phyloP scores from a whole-genome alignment of 1,140 invertebrate species.

The Theocolax elegans region DNA sequence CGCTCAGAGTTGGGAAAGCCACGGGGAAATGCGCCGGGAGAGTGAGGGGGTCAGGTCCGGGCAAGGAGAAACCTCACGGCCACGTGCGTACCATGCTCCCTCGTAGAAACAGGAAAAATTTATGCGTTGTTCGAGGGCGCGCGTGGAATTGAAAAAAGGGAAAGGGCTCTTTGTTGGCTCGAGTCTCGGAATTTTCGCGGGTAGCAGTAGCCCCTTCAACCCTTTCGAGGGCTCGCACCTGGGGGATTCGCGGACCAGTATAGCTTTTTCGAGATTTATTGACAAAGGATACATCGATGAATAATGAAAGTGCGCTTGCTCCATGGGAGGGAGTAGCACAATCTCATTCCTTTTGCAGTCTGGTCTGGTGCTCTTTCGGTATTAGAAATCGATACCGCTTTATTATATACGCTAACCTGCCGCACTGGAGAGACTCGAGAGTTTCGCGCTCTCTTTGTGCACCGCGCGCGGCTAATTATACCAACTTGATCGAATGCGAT shows the following conservation, averaged over 20 bases:
- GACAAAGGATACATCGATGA: conserved; percentile 15
- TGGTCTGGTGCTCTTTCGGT: too few relatives aligned
- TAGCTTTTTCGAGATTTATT: neutral
- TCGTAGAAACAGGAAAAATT: too few relatives aligned
- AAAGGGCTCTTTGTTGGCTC: neutral
- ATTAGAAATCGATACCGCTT: conserved; percentile 1
- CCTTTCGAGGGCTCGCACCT: neutral
- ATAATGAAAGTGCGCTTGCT: conserved; percentile 11
- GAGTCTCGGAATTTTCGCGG: neutral
- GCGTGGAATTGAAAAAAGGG: neutral
- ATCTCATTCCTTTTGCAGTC: neutral
- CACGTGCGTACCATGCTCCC: too few relatives aligned
- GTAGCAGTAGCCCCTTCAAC: neutral
- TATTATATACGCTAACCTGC: too few relatives aligned
- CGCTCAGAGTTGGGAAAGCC: too few relatives aligned
- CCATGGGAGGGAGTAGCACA: neutral
- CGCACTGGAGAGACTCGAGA: too few relatives aligned
- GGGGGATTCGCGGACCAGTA: neutral
- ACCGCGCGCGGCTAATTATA: too few relatives aligned
- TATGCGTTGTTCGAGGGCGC: neutral
- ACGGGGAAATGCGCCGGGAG: too few relatives aligned
- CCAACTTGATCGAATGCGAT: too few relatives aligned
- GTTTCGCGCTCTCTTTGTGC: too few relatives aligned
- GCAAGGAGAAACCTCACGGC: too few relatives aligned
- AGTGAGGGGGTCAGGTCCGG: too few relatives aligned